Base-by-base conservation (phyloP, 2,888 invertebrate species). In the Hirtodrosophila duncani region DNA sequence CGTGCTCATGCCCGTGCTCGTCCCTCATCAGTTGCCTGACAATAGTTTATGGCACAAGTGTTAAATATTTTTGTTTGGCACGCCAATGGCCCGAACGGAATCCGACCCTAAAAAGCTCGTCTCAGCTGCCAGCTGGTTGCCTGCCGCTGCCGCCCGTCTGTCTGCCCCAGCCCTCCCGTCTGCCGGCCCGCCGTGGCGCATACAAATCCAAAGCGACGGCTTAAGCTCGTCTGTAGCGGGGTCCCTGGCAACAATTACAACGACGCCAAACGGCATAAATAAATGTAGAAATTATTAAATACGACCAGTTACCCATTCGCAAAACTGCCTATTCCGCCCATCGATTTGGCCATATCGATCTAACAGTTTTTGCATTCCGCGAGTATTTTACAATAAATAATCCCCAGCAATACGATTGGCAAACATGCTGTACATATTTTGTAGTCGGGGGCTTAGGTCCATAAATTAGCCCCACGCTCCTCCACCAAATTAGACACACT, bases 1-100 rank as follows among this genome's bases (percentile, higher is more conserved):
- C 10, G 20, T 3, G 5, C 6, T 7, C 14, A 7, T 13, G 23
- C 17, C 5, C 4, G 29, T 24, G 34, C 24, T 46, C 31, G 8
- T 9, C 16, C 3, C 30, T 9, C 3, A 27, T n/a, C n/a, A n/a
- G n/a, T n/a, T n/a, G 51, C 29, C 79, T 61, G 81, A 68, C 78
- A 77, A 72, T 80, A 65, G 72, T 74, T 74, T 74, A 80, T 80
- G 68, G 72, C 69, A 55, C 66, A 65, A 74, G 72, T 74, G 72
- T 74, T 74, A 74, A 74, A 80, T 80, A 74, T 80, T 77, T 74
- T 77, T 63, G 72, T 60, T 74, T 74, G 72, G 72, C 72, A 74
- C 72, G 72, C 72, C 72, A 72, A 58, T 67, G 51, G 59, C 52
- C 53, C 21, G 14, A 48, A 39, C 46, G 44, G 43, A 53, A 46